Evolutionary conservation across 64 coral and sea anemone species (phyloP).

Genomic region (Pocillopora verrucosa): DNA sequence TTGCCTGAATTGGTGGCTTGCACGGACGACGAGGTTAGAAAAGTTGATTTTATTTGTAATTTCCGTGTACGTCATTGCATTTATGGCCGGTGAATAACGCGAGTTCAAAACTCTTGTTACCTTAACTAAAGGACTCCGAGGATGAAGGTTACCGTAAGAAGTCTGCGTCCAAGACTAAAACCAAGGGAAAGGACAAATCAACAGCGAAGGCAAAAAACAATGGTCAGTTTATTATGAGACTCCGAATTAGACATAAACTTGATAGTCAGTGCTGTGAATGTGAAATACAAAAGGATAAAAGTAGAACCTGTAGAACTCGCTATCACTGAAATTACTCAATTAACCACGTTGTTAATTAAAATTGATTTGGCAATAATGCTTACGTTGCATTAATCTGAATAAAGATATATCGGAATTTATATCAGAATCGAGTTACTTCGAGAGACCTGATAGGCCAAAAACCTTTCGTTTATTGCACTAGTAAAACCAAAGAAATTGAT

Average conservation of each 20-base stretch:
- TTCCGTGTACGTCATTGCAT: background rate
- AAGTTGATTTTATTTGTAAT: background rate
- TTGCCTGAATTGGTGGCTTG: conserved; percentile 1
- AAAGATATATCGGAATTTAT: no score
- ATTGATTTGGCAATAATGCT: no score
- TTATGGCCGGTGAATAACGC: background rate
- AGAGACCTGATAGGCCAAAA: no score
- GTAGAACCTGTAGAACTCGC: no score
- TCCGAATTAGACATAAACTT: background rate
- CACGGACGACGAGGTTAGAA: conserved; percentile 24
- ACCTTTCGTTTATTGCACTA: no score
- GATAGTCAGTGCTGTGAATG: background rate
- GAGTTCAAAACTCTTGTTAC: background rate
- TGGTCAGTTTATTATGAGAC: background rate
- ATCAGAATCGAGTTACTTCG: no score
- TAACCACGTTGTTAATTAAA: no score
- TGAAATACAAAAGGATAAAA: background rate
- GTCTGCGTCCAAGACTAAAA: background rate
- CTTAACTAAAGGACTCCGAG: conserved; percentile 7
- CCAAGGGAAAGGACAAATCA: background rate
- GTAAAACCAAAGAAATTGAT: no score
- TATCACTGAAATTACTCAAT: no score
- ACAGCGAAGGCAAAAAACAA: conserved; percentile 1
- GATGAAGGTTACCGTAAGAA: background rate
- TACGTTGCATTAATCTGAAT: no score